Percentiles rank a stretch among this genome's conserved stretches.
phyloP scores from a whole-genome alignment of 2,113 vertebrate genomes.

The Oncorhynchus mykiss region DNA sequence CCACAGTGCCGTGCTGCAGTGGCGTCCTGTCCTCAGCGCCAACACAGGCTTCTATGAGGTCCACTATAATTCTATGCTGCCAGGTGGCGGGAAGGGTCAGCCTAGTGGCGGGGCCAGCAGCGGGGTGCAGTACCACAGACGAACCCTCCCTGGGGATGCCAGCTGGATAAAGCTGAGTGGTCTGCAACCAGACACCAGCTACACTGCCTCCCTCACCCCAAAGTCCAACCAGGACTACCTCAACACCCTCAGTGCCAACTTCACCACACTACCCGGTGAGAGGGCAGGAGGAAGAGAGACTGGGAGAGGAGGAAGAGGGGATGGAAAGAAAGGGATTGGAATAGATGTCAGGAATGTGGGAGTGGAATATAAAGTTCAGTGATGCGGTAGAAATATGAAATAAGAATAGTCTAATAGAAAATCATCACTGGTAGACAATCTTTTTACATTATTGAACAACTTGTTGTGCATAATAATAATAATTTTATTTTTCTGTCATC shows the following conservation, averaged over 20 bases:
- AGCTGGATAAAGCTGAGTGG: slow-evolving; percentile 63
- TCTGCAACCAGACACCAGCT: slow-evolving; percentile 77
- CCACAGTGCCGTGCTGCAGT: slow-evolving; percentile 76
- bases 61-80: slow-evolving; percentile 49
- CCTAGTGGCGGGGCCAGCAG: background rate
- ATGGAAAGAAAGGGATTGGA: background rate
- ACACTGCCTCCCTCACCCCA: slow-evolving; percentile 74
- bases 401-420: background rate
- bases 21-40: slow-evolving; percentile 74
- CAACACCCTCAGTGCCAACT: slow-evolving; percentile 68
- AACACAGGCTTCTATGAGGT: slow-evolving; percentile 74
- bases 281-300: too few species aligned
- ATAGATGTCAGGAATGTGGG: background rate
- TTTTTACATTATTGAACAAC: background rate
- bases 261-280: slow-evolving; percentile 80
- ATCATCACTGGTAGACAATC: background rate
- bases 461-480: background rate
- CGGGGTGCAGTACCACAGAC: slow-evolving; percentile 20
- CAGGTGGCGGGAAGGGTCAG: background rate
- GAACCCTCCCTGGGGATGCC: slow-evolving; percentile 62
- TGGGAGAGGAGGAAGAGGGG: background rate
- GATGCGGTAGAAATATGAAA: background rate
- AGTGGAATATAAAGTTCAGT: background rate
- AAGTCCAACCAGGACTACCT: slow-evolving; percentile 72
- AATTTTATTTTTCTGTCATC: background rate